Conservation (phyloP, 2,113 vertebrate genomes). For the Cinclus mexicanus region DNA sequence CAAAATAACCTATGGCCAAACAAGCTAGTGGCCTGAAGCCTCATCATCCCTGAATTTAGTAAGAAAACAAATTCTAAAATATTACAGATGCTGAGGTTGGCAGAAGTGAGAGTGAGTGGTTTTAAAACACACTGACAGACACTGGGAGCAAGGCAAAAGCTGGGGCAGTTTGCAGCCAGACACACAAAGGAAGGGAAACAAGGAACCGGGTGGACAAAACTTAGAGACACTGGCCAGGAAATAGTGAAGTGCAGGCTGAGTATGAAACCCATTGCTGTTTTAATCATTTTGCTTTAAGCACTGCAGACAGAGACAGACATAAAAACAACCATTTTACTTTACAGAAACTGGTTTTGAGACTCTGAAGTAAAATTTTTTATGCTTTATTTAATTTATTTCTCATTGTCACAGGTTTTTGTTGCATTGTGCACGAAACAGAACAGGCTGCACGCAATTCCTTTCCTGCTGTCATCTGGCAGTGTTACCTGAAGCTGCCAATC, state of each 20-base stretch:
- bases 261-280: neutral
- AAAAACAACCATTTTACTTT: neutral
- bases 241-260: fast-evolving
- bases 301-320: neutral
- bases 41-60: neutral
- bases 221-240: neutral
- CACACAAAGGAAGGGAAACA: neutral
- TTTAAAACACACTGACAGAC: neutral
- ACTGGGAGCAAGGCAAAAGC: neutral
- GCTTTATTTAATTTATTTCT: neutral
- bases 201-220: neutral
- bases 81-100: neutral
- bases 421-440: neutral
- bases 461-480: neutral
- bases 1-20: neutral
- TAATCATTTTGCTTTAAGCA: neutral
- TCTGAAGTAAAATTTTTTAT: neutral
- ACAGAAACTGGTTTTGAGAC: neutral
- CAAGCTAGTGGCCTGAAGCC: neutral
- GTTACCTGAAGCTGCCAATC: neutral
- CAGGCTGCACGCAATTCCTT: neutral
- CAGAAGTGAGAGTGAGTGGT: neutral
- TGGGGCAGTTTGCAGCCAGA: neutral
- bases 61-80: neutral
- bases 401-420: neutral